phyloP scores from a whole-genome alignment of 1,140 invertebrate species.

The Halictus rubicundus region DNA sequence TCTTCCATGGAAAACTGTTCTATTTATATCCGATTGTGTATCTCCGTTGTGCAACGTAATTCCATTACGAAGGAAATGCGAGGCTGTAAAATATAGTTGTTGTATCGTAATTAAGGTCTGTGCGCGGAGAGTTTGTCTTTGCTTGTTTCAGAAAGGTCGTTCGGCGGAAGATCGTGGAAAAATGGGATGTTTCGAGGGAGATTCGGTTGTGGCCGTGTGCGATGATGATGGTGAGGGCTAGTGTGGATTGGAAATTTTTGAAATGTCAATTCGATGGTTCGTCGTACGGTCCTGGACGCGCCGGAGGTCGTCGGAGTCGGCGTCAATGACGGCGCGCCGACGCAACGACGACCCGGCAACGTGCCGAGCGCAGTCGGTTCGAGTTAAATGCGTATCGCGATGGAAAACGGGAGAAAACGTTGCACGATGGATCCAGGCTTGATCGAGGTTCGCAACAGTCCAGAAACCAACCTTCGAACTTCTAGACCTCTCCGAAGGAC shows the following conservation, averaged over 20 bases:
- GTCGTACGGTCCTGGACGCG: conserved; percentile 47
- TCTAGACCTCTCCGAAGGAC: no score
- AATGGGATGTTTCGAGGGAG: not conserved
- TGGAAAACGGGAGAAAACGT: not conserved
- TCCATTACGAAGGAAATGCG: no score
- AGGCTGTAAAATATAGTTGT: no score
- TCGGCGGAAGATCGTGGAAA: not conserved
- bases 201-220: no score
- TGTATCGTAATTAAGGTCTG: no score
- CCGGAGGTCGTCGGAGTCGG: conserved; percentile 43
- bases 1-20: no score
- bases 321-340: conserved; percentile 58
- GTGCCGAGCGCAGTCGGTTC: conserved; percentile 5
- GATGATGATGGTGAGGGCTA: no score
- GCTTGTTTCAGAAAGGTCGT: no score
- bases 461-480: not conserved
- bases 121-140: no score
- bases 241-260: not conserved
- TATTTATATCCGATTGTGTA: no score
- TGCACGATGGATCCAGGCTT: no score
- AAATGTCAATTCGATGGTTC: not conserved
- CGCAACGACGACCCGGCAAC: conserved; percentile 21
- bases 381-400: conserved; percentile 3
- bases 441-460: not conserved
- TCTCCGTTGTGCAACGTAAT: no score